These are phyloP conservation scores for Hyperoplus lanceolatus DNA, from an alignment of 2,797 vertebrate genomes.

Conservation along the genomic window DNA sequence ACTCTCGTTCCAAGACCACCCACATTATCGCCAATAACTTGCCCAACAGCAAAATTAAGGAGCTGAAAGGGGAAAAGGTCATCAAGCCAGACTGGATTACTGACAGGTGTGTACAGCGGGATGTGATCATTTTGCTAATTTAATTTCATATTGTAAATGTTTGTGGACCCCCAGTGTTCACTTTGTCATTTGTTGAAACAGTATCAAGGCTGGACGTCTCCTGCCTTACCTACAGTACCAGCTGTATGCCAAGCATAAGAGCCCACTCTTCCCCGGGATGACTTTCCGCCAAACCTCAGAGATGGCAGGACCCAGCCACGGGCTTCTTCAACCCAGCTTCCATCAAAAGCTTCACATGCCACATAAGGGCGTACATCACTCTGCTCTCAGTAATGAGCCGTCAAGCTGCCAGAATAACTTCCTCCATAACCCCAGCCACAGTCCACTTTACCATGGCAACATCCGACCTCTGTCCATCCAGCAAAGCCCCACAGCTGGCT, in stretches of 20 bases:
- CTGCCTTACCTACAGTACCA: slow-evolving; percentile 94
- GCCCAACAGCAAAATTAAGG: slow-evolving; percentile 95
- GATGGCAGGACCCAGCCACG: slow-evolving; percentile 84
- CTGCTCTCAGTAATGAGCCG: slow-evolving; percentile 40
- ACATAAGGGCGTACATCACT: slow-evolving; percentile 43
- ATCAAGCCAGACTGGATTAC: slow-evolving; percentile 96
- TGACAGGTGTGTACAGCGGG: slow-evolving; percentile 89
- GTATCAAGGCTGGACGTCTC: slow-evolving; percentile 93
- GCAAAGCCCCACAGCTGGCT: slow-evolving; percentile 33
- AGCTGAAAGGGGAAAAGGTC: slow-evolving; percentile 94
- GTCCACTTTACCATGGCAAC: slow-evolving; percentile 41
- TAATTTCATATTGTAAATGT: not conserved
- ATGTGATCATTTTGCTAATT: not conserved
- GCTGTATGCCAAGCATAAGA: slow-evolving; percentile 94
- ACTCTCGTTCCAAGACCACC: slow-evolving; percentile 95
- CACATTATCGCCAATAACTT: slow-evolving; percentile 98
- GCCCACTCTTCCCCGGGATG: slow-evolving; percentile 87
- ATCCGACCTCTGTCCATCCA: slow-evolving; percentile 54
- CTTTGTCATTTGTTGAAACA: slow-evolving; percentile 72
- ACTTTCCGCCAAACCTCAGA: slow-evolving; percentile 74
- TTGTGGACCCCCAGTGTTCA: not conserved
- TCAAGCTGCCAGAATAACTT: slow-evolving; percentile 40
- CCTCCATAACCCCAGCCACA: slow-evolving; percentile 37
- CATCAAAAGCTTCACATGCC: slow-evolving; percentile 61
- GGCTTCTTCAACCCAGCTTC: slow-evolving; percentile 39